Evolutionary conservation across 2,113 vertebrate genomes (phyloP).

Genomic region (Odontesthes bonariensis): DNA sequence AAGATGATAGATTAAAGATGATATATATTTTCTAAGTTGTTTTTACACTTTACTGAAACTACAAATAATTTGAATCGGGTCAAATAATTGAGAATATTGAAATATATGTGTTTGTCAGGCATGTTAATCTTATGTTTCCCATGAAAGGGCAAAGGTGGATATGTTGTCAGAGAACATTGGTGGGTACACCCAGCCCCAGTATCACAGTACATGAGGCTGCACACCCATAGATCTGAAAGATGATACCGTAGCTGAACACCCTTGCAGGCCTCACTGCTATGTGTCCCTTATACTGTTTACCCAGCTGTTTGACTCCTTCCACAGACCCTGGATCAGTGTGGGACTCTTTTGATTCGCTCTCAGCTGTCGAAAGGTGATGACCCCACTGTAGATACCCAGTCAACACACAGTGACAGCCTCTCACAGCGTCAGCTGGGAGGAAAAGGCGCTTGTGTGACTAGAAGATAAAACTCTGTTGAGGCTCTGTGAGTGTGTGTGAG

Average conservation of each 20-base stretch:
- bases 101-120: neutral
- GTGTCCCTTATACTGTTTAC: slow-evolving; percentile 72
- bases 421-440: slow-evolving; percentile 55
- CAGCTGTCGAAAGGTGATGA: slow-evolving; percentile 66
- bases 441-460: slow-evolving; percentile 62
- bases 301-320: slow-evolving; percentile 70
- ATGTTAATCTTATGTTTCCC: neutral
- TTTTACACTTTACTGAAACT: too few relatives aligned
- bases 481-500: slow-evolving; percentile 23
- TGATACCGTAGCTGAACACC: slow-evolving; percentile 60
- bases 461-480: slow-evolving; percentile 70
- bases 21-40: too few relatives aligned
- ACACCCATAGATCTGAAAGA: slow-evolving; percentile 74
- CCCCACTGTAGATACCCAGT: slow-evolving; percentile 65
- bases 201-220: slow-evolving; percentile 44
- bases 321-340: slow-evolving; percentile 67
- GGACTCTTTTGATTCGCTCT: slow-evolving; percentile 68
- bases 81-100: neutral
- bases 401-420: slow-evolving; percentile 63
- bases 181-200: slow-evolving; percentile 46
- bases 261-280: slow-evolving; percentile 58
- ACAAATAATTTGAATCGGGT: too few relatives aligned
- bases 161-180: slow-evolving; percentile 14
- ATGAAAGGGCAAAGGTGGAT: slow-evolving; percentile 33
- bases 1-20: too few relatives aligned